Evolutionary conservation across 2,113 vertebrate genomes (phyloP).

Genomic region (Alligator mississippiensis): DNA sequence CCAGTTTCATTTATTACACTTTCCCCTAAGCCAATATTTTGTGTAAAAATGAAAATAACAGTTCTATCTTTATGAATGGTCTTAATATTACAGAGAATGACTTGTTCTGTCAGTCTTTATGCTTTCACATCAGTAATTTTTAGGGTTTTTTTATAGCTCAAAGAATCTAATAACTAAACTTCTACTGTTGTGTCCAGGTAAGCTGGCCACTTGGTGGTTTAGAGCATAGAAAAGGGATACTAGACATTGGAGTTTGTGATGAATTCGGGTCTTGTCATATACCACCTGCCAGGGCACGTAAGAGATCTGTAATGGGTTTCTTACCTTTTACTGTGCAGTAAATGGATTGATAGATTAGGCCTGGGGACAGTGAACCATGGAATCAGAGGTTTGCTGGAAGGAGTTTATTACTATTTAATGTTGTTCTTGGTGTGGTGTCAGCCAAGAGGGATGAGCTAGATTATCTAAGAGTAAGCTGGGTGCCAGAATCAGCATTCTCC

Average conservation of each 20-base stretch:
- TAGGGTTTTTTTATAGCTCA: conserved; percentile 60
- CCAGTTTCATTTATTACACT: conserved; percentile 58
- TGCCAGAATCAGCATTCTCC: conserved; percentile 77
- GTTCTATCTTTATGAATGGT: conserved; percentile 55
- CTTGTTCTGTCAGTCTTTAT: conserved; percentile 50
- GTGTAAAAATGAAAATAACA: conserved; percentile 52
- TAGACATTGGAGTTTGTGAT: conserved; percentile 50
- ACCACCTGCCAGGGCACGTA: conserved; percentile 77
- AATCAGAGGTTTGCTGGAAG: conserved; percentile 78
- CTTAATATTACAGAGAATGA: conserved; percentile 59
- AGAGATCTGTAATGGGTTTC: conserved; percentile 80
- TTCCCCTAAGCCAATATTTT: conserved; percentile 44
- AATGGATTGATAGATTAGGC: conserved; percentile 85
- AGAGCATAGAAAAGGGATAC: conserved; percentile 53
- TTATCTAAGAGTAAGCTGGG: conserved; percentile 80
- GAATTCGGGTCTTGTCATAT: conserved; percentile 74
- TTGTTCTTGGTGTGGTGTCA: conserved; percentile 81
- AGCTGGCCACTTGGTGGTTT: conserved; percentile 67
- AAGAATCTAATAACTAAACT: conserved; percentile 33
- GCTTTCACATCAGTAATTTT: conserved; percentile 26
- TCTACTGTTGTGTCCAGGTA: conserved; percentile 41
- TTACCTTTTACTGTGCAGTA: conserved; percentile 81
- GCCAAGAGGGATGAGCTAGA: conserved; percentile 81
- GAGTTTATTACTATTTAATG: conserved; percentile 85
- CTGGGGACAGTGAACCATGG: conserved; percentile 76